A percentile compares a stretch with the other conserved stretches of the same genome.
These are phyloP conservation scores for Oreochromis niloticus DNA, from an alignment of 2,113 vertebrate species.

Conservation along the genomic window DNA sequence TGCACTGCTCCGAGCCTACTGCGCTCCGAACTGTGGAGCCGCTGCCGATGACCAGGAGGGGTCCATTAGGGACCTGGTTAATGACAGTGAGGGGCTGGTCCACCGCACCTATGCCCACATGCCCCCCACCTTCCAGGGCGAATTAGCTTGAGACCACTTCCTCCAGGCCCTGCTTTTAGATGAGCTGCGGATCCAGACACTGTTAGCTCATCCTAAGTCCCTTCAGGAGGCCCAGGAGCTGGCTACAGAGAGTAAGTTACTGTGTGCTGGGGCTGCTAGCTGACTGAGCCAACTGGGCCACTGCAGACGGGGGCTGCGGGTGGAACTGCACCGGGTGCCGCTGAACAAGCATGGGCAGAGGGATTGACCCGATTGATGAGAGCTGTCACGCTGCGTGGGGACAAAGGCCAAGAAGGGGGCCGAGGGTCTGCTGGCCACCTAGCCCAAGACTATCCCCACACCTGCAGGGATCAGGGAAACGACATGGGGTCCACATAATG, in stretches of 20 bases:
- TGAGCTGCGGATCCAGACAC: not conserved
- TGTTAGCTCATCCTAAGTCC: not conserved
- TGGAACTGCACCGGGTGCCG: too few species aligned
- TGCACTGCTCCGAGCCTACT: not conserved
- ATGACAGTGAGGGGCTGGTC: not conserved
- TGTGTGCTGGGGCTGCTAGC: too few species aligned
- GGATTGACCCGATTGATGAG: too few species aligned
- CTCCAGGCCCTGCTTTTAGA: not conserved
- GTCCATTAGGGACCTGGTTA: not conserved
- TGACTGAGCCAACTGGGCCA: too few species aligned
- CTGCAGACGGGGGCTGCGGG: too few species aligned
- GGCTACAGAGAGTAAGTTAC: not conserved
- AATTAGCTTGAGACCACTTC: not conserved
- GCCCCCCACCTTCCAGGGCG: fast-evolving
- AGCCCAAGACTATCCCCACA: too few species aligned
- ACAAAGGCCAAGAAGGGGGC: too few species aligned
- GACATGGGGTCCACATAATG: too few species aligned
- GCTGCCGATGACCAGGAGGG: not conserved
- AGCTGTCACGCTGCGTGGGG: too few species aligned
- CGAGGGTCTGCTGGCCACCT: too few species aligned
- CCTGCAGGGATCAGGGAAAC: too few species aligned
- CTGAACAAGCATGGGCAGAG: too few species aligned
- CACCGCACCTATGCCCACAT: not conserved
- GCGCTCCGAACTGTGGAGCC: fast-evolving
- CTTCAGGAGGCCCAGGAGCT: not conserved